Evolutionary conservation across 2,797 vertebrate genomes (phyloP).

Genomic region (Intellagama lesueurii): DNA sequence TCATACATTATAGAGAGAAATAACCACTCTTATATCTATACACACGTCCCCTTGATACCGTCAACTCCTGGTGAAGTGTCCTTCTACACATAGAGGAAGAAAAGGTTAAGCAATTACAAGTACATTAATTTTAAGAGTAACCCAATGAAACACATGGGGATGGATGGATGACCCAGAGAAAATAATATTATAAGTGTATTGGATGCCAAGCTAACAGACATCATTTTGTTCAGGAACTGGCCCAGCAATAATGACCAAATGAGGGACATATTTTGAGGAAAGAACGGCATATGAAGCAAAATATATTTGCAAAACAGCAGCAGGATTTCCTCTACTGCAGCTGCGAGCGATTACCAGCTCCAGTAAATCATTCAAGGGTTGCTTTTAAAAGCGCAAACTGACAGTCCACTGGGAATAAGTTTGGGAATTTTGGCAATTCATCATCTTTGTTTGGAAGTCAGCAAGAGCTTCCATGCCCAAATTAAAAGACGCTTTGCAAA

Average conservation of each 20-base stretch:
- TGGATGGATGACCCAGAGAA: constrained; percentile 32
- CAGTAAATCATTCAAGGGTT: constrained; percentile 77
- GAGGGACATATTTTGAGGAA: constrained; percentile 67
- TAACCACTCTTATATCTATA: constrained; percentile 47
- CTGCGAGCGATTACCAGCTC: constrained; percentile 76
- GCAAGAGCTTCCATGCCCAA: constrained; percentile 69
- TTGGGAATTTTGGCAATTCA: constrained; percentile 81
- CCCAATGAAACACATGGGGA: constrained; percentile 38
- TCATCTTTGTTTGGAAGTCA: constrained; percentile 79
- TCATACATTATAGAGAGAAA: constrained; percentile 60
- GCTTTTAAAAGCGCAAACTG: constrained; percentile 78
- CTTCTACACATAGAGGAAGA: constrained; percentile 39
- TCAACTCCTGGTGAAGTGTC: constrained; percentile 47
- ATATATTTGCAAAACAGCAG: constrained; percentile 73
- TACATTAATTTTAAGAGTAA: constrained; percentile 36
- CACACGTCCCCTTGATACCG: constrained; percentile 21
- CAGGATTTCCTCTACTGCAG: constrained; percentile 74
- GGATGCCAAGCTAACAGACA: constrained; percentile 13
- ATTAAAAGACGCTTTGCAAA: constrained; percentile 76
- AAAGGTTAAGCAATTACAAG: constrained; percentile 52
- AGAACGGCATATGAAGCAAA: constrained; percentile 73
- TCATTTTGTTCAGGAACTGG: constrained; percentile 45
- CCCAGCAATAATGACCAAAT: constrained; percentile 20
- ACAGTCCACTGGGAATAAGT: constrained; percentile 77
- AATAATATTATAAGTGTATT: constrained; percentile 19